These are phyloP conservation scores for Perizoma affinitatum DNA, from an alignment of 2,888 invertebrate genomes.

Conservation along the genomic window DNA sequence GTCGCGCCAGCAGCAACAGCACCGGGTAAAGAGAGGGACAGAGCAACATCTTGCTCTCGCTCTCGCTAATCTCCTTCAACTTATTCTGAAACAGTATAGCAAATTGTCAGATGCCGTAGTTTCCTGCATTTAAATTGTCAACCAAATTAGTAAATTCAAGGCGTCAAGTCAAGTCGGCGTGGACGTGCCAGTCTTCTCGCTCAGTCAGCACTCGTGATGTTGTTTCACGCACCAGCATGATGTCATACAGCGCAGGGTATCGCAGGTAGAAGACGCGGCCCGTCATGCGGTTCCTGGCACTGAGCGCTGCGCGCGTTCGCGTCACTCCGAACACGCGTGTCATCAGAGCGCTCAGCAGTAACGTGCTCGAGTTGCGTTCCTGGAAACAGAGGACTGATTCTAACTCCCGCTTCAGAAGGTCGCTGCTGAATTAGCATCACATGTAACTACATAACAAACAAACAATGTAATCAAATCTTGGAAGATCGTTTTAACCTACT, in stretches of 20 bases:
- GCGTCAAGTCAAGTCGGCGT: too few species aligned
- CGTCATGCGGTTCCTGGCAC: conserved; percentile 88
- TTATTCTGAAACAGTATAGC: conserved; percentile 53
- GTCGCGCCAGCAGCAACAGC: conserved; percentile 89
- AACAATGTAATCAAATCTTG: too few species aligned
- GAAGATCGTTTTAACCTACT: too few species aligned
- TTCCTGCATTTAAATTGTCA: too few species aligned
- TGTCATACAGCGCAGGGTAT: conserved; percentile 83
- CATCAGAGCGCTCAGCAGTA: conserved; percentile 92
- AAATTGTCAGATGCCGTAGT: too few species aligned
- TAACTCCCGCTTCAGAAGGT: too few species aligned
- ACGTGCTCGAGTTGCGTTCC: conserved; percentile 94
- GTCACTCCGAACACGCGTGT: conserved; percentile 94
- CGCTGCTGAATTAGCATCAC: too few species aligned
- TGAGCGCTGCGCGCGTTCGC: conserved; percentile 83
- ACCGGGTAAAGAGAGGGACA: conserved; percentile 90
- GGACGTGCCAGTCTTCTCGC: too few species aligned
- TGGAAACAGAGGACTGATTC: conserved; percentile 47
- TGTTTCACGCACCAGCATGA: conserved; percentile 69
- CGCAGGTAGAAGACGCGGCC: conserved; percentile 91
- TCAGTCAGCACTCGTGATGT: too few species aligned
- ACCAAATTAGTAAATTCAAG: too few species aligned
- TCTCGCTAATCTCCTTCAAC: conserved; percentile 52
- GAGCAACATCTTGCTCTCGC: conserved; percentile 46
- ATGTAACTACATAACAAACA: too few species aligned